Evolutionary conservation across 1,140 invertebrate species (phyloP).

Genomic region (Zaprionus camerounensis): DNA sequence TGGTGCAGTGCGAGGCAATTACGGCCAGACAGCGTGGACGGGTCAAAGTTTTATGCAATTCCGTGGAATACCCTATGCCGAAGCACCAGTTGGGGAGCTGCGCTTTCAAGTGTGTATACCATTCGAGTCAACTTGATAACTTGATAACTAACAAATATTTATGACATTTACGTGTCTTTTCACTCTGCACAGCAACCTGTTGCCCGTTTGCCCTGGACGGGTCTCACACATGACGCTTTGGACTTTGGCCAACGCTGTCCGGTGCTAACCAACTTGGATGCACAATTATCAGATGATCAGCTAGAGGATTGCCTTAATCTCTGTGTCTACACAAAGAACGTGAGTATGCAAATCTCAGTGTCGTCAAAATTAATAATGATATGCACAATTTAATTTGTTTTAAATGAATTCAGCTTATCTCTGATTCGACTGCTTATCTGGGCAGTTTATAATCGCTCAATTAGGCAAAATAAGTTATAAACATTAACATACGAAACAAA

Average conservation of each 20-base stretch:
- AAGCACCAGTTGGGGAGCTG: conserved; percentile 62
- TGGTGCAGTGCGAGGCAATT: conserved; percentile 84
- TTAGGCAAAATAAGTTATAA: not conserved
- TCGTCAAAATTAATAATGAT: not conserved
- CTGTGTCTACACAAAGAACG: conserved; percentile 78
- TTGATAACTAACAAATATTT: conserved; percentile 41
- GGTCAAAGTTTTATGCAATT: conserved; percentile 74
- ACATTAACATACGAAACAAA: not conserved
- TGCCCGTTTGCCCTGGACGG: conserved; percentile 60
- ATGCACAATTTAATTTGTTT: not conserved
- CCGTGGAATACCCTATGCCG: conserved; percentile 79
- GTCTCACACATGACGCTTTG: conserved; percentile 49
- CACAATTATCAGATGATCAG: conserved; percentile 50
- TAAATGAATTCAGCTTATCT: not conserved
- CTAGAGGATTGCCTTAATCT: conserved; percentile 81
- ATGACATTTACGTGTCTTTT: conserved; percentile 28
- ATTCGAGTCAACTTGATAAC: not conserved
- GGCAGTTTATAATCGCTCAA: not conserved
- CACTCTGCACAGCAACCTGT: conserved; percentile 57
- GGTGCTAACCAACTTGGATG: conserved; percentile 67
- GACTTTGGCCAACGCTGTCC: conserved; percentile 78
- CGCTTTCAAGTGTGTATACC: conserved; percentile 70
- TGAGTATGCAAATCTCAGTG: conserved; percentile 40
- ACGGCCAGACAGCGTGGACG: conserved; percentile 70
- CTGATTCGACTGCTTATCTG: not conserved